phyloP scores from a whole-genome alignment of 2,113 vertebrate genomes.

The Balaeniceps rex region DNA sequence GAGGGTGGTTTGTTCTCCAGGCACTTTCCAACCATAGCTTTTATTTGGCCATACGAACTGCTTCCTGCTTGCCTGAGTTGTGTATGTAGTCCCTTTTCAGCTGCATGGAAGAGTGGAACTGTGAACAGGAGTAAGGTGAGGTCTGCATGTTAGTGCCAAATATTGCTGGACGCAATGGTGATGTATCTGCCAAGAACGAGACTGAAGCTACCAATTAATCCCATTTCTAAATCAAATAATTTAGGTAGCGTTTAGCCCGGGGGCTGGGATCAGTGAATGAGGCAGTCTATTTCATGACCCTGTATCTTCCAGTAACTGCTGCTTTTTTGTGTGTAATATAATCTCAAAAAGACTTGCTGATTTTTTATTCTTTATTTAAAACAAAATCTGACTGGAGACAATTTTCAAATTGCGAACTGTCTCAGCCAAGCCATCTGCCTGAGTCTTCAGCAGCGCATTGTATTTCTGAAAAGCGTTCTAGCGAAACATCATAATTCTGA shows the following conservation, averaged over 20 bases:
- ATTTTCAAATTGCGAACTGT: background rate
- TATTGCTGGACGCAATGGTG: background rate
- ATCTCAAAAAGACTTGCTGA: background rate
- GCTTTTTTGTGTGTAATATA: background rate
- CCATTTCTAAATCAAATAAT: background rate
- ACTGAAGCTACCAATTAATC: background rate
- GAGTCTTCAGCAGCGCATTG: background rate
- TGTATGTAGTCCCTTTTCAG: background rate
- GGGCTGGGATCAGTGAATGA: background rate
- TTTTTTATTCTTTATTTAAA: background rate
- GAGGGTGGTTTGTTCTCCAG: background rate
- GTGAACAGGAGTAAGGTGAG: background rate
- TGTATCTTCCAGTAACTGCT: background rate
- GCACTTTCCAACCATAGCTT: background rate
- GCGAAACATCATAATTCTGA: background rate
- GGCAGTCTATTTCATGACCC: background rate
- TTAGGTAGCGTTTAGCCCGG: background rate
- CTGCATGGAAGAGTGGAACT: background rate
- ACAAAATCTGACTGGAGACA: background rate
- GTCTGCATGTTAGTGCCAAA: background rate
- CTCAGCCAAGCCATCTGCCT: conserved; percentile 41
- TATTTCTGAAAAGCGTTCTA: background rate
- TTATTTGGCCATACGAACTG: background rate
- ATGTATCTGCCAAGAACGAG: background rate
- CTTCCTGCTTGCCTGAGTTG: background rate